These are phyloP conservation scores for Arothron firmamentum DNA, from an alignment of 2,113 vertebrate genomes.

Conservation along the genomic window DNA sequence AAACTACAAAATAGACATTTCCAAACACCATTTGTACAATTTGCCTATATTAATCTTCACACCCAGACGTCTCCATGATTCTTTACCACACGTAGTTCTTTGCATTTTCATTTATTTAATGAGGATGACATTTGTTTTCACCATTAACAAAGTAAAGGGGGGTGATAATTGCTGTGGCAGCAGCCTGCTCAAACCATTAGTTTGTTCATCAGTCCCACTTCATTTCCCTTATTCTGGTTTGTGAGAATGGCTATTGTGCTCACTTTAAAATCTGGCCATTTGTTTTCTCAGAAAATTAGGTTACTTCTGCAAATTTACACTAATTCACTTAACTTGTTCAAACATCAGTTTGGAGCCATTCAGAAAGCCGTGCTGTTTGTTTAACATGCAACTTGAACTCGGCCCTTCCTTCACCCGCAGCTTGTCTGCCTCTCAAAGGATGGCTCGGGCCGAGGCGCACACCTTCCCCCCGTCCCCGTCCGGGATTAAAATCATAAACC, in stretches of 20 bases:
- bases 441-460: slow-evolving; percentile 22
- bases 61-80: too few relatives aligned
- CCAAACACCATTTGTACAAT: too few relatives aligned
- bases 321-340: slow-evolving; percentile 73
- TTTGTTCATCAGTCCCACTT: slow-evolving; percentile 66
- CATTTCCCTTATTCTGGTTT: slow-evolving; percentile 58
- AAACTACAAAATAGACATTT: too few relatives aligned
- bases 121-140: not conserved
- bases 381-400: slow-evolving; percentile 75
- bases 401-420: slow-evolving; percentile 49
- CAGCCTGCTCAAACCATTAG: slow-evolving; percentile 63
- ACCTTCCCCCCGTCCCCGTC: slow-evolving; percentile 31
- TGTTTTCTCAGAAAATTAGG: slow-evolving; percentile 77
- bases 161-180: slow-evolving; percentile 48
- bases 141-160: slow-evolving; percentile 33
- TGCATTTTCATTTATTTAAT: slow-evolving; percentile 5
- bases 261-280: slow-evolving; percentile 74
- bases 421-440: slow-evolving; percentile 20
- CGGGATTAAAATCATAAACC: slow-evolving; percentile 44
- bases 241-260: slow-evolving; percentile 57
- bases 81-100: too few relatives aligned
- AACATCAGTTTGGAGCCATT: slow-evolving; percentile 59
- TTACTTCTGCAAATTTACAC: slow-evolving; percentile 77
- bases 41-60: too few relatives aligned
- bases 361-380: slow-evolving; percentile 66